These are phyloP conservation scores for Bungarus multicinctus DNA, from an alignment of 2,113 vertebrate species.

Conservation along the genomic window DNA sequence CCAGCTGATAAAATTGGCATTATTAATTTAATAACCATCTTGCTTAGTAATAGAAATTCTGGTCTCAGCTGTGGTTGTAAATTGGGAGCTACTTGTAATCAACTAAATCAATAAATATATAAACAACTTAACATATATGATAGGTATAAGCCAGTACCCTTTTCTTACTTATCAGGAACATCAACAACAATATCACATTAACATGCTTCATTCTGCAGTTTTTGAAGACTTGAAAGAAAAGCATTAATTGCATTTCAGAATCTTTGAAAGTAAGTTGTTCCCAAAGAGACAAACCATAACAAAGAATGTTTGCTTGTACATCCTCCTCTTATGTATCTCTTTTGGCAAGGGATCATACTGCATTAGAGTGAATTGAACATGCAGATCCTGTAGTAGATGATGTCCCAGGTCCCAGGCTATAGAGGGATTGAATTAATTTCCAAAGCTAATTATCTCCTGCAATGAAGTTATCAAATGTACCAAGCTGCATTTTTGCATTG, in stretches of 20 bases:
- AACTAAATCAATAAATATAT: background rate
- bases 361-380: background rate
- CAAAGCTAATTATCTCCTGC: background rate
- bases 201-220: background rate
- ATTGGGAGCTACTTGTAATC: background rate
- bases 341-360: background rate
- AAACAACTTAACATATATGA: background rate
- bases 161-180: background rate
- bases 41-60: too few relatives aligned
- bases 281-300: background rate
- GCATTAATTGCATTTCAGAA: background rate
- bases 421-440: background rate
- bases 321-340: background rate
- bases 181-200: background rate
- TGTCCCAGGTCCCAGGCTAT: background rate
- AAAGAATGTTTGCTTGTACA: background rate
- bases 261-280: background rate
- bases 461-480: background rate
- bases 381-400: background rate
- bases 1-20: too few relatives aligned
- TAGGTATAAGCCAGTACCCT: background rate
- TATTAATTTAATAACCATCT: too few relatives aligned
- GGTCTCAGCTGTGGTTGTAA: too few relatives aligned
- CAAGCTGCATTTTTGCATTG: background rate
- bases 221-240: background rate